These are phyloP conservation scores for Thalpophila matura DNA, from an alignment of 2,888 invertebrate genomes.

Conservation along the genomic window DNA sequence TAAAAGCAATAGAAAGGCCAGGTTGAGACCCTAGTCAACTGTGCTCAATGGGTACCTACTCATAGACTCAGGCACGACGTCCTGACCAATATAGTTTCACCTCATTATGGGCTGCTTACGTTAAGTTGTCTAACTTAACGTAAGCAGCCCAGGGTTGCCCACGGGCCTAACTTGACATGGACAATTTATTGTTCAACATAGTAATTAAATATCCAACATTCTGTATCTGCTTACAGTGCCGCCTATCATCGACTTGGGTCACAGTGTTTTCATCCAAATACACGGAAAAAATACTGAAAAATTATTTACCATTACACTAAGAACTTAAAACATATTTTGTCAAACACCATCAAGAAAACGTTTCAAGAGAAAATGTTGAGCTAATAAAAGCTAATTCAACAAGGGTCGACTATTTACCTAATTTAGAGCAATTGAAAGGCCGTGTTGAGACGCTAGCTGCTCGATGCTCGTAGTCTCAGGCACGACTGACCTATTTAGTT, in stretches of 20 bases:
- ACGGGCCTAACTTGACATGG: too few species aligned
- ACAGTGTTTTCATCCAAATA: neutral
- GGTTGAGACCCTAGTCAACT: neutral
- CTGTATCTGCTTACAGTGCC: too few species aligned
- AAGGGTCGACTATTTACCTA: conserved; percentile 80
- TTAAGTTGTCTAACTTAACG: too few species aligned
- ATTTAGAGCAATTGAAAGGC: conserved; percentile 82
- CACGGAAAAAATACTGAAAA: neutral
- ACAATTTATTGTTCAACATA: too few species aligned
- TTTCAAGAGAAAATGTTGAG: conserved; percentile 64
- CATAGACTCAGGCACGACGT: too few species aligned
- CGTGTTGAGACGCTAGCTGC: conserved; percentile 69
- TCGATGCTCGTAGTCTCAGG: conserved; percentile 43
- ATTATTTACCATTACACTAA: neutral
- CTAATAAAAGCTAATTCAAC: conserved; percentile 76
- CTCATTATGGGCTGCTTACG: too few species aligned
- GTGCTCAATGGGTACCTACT: too few species aligned
- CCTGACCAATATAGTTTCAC: too few species aligned
- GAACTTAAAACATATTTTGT: conserved; percentile 18
- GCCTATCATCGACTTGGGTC: too few species aligned
- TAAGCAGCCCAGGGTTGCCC: too few species aligned
- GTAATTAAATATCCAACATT: too few species aligned
- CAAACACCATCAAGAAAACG: conserved; percentile 35
- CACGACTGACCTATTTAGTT: conserved; percentile 79
- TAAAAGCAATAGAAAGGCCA: neutral